A percentile compares a stretch with the other conserved stretches of the same genome.
phyloP scores from a whole-genome alignment of 2,888 invertebrate species.

The Drosophila anomalata region DNA sequence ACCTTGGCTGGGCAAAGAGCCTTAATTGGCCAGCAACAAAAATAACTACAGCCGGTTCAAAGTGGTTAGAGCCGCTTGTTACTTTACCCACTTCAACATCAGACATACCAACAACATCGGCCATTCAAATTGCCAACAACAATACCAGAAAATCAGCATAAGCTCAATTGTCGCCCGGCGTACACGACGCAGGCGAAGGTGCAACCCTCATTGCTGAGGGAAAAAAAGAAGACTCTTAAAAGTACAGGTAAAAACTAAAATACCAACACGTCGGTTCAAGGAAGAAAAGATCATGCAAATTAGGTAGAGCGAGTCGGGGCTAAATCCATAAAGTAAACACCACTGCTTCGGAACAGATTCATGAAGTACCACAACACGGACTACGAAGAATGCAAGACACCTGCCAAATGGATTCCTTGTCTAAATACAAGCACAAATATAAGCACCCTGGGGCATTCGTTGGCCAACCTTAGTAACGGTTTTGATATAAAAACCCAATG shows the following conservation, averaged over 20 bases:
- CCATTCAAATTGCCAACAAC: slow-evolving; percentile 1
- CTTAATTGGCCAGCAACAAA: slow-evolving; percentile 19
- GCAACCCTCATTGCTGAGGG: neutral
- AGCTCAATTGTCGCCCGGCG: slow-evolving; percentile 16
- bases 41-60: slow-evolving; percentile 48
- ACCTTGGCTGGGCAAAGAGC: slow-evolving; percentile 41
- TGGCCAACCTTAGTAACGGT: neutral
- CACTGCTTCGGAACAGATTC: neutral
- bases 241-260: slow-evolving; percentile 46
- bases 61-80: slow-evolving; percentile 59
- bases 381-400: neutral
- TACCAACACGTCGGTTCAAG: slow-evolving; percentile 29
- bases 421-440: neutral
- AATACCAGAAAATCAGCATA: slow-evolving; percentile 25
- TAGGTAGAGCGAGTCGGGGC: neutral
- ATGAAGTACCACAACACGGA: neutral
- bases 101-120: slow-evolving; percentile 12
- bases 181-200: slow-evolving; percentile 11
- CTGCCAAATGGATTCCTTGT: neutral
- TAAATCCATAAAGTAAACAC: neutral
- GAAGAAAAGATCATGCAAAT: slow-evolving; percentile 25
- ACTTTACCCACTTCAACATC: slow-evolving; percentile 26
- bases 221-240: slow-evolving; percentile 26
- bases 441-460: neutral
- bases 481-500: neutral